A percentile compares a stretch with the other conserved stretches of the same genome.
Evolutionary conservation across 64 coral and sea anemone species (phyloP).

Genomic region (Montipora capricornis): DNA sequence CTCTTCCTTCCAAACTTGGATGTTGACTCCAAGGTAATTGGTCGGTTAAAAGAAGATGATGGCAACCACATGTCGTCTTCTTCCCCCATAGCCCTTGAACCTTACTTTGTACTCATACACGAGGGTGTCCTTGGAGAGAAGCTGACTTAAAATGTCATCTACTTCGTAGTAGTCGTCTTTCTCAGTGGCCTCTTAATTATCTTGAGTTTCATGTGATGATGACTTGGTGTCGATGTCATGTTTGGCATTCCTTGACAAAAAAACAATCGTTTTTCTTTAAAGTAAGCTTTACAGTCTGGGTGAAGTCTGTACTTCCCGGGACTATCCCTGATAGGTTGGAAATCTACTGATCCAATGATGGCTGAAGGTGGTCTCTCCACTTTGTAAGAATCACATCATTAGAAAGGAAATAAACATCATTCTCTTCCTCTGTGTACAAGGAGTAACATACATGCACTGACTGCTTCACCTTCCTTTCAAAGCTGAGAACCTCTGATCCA

Average conservation of each 20-base stretch:
- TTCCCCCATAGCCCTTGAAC: slow-evolving; percentile 53
- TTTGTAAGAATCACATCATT: background rate
- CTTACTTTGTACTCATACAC: slow-evolving; percentile 57
- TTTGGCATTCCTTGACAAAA: slow-evolving; percentile 20
- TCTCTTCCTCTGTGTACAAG: background rate
- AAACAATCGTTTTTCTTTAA: background rate
- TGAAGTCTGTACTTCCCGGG: slow-evolving; percentile 12
- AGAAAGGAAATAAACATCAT: background rate
- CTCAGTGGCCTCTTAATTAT: background rate
- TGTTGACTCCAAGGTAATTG: slow-evolving; percentile 26
- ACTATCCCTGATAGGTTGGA: background rate
- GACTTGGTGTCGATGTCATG: background rate
- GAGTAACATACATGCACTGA: background rate
- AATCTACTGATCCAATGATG: background rate
- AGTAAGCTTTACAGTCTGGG: background rate
- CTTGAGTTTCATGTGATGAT: background rate
- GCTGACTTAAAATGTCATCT: slow-evolving; percentile 17
- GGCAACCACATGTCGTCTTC: slow-evolving; percentile 77
- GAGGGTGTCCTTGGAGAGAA: slow-evolving; percentile 30
- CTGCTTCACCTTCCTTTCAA: slow-evolving; percentile 6
- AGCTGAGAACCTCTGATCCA: slow-evolving; percentile 12
- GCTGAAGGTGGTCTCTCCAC: background rate
- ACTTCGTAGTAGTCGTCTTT: slow-evolving; percentile 56
- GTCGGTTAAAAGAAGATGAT: slow-evolving; percentile 57
- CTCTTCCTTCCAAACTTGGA: slow-evolving; percentile 60